phyloP scores from a whole-genome alignment of 2,797 vertebrate genomes.

The Cyclura pinguis region DNA sequence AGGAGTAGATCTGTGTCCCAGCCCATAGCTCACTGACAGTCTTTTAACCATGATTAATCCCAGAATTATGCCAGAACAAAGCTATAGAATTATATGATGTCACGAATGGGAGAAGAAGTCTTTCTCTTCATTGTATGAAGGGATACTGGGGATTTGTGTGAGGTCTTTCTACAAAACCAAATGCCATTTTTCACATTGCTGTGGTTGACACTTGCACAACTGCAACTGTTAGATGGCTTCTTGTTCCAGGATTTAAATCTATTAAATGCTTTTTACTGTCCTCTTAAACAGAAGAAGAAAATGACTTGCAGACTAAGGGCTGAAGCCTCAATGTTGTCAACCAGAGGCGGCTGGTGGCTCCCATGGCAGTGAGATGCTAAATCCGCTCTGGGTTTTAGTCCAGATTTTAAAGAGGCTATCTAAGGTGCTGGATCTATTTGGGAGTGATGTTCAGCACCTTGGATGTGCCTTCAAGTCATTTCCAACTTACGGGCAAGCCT shows the following conservation, averaged over 20 bases:
- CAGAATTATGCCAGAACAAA: background rate
- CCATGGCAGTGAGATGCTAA: too few relatives aligned
- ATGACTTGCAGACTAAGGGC: background rate
- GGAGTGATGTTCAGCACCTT: too few relatives aligned
- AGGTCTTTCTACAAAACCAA: conserved; percentile 22
- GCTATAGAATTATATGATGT: too few relatives aligned
- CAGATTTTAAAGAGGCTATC: too few relatives aligned
- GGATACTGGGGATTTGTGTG: conserved; percentile 2
- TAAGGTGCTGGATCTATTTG: too few relatives aligned
- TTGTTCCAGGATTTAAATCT: conserved; percentile 25
- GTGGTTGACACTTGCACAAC: conserved; percentile 44
- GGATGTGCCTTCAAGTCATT: too few relatives aligned
- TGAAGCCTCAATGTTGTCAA: conserved; percentile 7
- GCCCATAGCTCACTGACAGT: background rate
- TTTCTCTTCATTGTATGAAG: conserved; percentile 1
- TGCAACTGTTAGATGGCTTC: conserved; percentile 22
- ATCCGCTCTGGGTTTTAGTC: too few relatives aligned
- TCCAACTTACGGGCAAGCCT: too few relatives aligned
- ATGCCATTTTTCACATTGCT: conserved; percentile 28
- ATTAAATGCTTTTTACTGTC: conserved; percentile 19
- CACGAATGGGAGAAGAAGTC: background rate
- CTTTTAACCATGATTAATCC: background rate
- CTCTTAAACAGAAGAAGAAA: conserved; percentile 6
- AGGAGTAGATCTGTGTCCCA: background rate
- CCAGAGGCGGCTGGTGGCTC: too few relatives aligned